Conservation (phyloP, 2,797 vertebrate genomes). For the Parauchenoglanis ngamensis region DNA sequence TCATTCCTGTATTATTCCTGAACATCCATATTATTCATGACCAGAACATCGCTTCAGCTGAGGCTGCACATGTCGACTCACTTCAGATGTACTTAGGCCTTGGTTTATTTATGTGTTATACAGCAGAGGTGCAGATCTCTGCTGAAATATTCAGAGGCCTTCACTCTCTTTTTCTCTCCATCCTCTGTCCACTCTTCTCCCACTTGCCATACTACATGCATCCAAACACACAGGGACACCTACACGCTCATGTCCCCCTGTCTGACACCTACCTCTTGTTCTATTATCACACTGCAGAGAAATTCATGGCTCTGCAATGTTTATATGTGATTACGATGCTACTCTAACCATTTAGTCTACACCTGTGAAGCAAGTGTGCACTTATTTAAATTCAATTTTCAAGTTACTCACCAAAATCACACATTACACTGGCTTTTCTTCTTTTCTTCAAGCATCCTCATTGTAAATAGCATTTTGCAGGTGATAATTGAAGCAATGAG, state of each 20-base stretch:
- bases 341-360: not conserved
- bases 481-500: not conserved
- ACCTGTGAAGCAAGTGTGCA: not conserved
- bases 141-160: not conserved
- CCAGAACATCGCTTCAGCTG: not conserved
- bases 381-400: not conserved
- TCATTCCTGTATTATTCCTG: not conserved
- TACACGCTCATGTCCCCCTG: not conserved
- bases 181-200: not conserved
- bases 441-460: not conserved
- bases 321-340: not conserved
- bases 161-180: not conserved
- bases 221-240: not conserved
- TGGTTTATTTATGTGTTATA: not conserved
- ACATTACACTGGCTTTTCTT: not conserved
- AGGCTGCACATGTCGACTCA: not conserved
- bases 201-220: not conserved
- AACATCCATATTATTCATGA: not conserved
- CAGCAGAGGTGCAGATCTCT: not conserved
- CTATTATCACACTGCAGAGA: not conserved
- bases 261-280: not conserved
- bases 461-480: not conserved
- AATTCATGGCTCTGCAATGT: not conserved
- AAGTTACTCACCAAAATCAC: not conserved
- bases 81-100: not conserved